phyloP scores from a whole-genome alignment of 2,888 invertebrate genomes.

The Drosophila ezoana region DNA sequence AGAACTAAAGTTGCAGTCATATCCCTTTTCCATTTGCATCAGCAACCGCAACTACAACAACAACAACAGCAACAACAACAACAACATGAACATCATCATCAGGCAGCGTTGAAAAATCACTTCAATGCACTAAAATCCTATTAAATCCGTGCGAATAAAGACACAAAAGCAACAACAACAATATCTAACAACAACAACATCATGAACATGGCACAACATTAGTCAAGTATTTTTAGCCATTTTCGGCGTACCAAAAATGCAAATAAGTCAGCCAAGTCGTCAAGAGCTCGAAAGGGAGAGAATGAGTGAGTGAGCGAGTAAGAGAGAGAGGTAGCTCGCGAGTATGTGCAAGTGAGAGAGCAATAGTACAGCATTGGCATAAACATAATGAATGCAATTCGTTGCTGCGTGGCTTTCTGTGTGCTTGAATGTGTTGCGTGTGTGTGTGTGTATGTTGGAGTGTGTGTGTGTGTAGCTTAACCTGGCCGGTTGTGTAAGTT shows the following conservation, averaged over 20 bases:
- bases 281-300: neutral
- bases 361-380: slow-evolving; percentile 25
- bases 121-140: slow-evolving; percentile 72
- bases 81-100: slow-evolving; percentile 26
- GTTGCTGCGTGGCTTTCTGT: slow-evolving; percentile 54
- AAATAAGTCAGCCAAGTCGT: slow-evolving; percentile 58
- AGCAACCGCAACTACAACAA: slow-evolving; percentile 12
- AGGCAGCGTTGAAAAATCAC: slow-evolving; percentile 65
- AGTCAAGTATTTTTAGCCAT: slow-evolving; percentile 70
- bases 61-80: slow-evolving; percentile 12
- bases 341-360: slow-evolving; percentile 1
- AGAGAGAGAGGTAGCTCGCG: neutral
- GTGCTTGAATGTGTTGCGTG: slow-evolving; percentile 17
- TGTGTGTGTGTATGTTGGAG: slow-evolving; percentile 2
- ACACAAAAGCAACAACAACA: slow-evolving; percentile 12
- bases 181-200: slow-evolving; percentile 2
- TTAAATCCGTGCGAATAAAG: slow-evolving; percentile 57
- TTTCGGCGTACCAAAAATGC: slow-evolving; percentile 67
- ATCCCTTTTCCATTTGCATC: slow-evolving; percentile 24
- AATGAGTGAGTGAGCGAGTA: neutral
- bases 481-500: slow-evolving; percentile 7
- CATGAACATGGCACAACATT: slow-evolving; percentile 47
- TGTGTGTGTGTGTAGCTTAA: neutral
- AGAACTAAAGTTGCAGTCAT: slow-evolving; percentile 13
- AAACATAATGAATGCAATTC: slow-evolving; percentile 70